Evolutionary conservation across 2,888 invertebrate genomes (phyloP).

Genomic region (Harpagoxenus sublaevis): DNA sequence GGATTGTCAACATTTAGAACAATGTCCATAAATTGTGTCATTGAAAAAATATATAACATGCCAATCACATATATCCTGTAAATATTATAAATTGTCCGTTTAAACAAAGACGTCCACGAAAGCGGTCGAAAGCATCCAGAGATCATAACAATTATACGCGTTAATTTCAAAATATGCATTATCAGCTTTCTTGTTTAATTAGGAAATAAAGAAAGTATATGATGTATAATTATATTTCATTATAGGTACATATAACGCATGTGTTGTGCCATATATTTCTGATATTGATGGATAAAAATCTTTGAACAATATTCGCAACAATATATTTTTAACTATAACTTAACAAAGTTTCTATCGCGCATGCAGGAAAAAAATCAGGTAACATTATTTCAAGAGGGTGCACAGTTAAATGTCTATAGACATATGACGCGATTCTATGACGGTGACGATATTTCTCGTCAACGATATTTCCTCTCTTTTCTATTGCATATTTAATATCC

Average conservation of each 20-base stretch:
- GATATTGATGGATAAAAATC: background rate
- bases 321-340: background rate
- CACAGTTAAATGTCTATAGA: background rate
- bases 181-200: background rate
- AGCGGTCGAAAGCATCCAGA: constrained; percentile 64
- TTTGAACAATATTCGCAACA: background rate
- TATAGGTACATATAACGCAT: background rate
- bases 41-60: constrained; percentile 41
- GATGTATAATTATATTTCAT: background rate
- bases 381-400: background rate
- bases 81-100: constrained; percentile 54
- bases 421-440: background rate
- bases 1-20: constrained; percentile 30
- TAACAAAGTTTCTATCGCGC: background rate
- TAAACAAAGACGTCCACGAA: constrained; percentile 54
- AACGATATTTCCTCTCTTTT: background rate
- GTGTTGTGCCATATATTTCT: background rate
- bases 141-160: constrained; percentile 49
- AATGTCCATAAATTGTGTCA: constrained; percentile 60
- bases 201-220: background rate
- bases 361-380: background rate
- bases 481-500: background rate
- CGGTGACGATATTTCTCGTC: background rate
- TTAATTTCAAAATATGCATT: constrained; percentile 56
- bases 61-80: constrained; percentile 53